Conservation (phyloP, 1,140 invertebrate species). For the Eriosoma lanigerum region DNA sequence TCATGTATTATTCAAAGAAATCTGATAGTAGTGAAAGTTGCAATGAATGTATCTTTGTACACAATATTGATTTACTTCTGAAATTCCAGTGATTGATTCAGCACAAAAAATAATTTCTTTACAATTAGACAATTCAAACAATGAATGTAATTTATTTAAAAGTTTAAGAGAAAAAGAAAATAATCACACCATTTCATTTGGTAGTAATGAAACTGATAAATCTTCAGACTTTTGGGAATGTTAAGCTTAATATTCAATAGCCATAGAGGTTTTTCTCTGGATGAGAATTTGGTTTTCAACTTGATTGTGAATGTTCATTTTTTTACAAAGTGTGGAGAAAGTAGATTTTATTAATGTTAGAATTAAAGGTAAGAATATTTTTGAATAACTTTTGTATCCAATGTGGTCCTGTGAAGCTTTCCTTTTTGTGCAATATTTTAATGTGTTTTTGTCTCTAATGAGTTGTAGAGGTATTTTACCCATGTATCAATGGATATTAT, state of each 20-base stretch:
- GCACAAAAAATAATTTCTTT: not conserved
- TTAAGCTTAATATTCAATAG: too few species aligned
- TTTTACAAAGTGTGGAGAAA: too few species aligned
- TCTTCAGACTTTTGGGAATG: slow-evolving; percentile 37
- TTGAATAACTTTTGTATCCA: not conserved
- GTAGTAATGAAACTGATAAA: slow-evolving; percentile 42
- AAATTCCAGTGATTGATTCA: not conserved
- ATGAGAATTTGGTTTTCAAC: too few species aligned
- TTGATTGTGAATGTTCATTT: too few species aligned
- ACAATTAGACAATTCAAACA: not conserved
- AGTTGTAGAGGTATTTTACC: not conserved
- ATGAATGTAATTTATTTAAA: not conserved
- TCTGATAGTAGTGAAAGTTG: not conserved
- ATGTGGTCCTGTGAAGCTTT: not conserved
- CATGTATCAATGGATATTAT: not conserved
- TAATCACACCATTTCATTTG: slow-evolving; percentile 39
- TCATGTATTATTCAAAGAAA: not conserved
- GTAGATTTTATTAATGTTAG: too few species aligned
- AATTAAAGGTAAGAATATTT: not conserved
- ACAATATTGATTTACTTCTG: not conserved
- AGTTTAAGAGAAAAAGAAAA: slow-evolving; percentile 12
- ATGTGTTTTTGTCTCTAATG: not conserved
- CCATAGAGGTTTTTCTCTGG: too few species aligned
- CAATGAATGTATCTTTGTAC: not conserved
- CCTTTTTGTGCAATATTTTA: not conserved